Evolutionary conservation across 2,797 vertebrate genomes (phyloP).

Genomic region (Enteromius fasciolatus): DNA sequence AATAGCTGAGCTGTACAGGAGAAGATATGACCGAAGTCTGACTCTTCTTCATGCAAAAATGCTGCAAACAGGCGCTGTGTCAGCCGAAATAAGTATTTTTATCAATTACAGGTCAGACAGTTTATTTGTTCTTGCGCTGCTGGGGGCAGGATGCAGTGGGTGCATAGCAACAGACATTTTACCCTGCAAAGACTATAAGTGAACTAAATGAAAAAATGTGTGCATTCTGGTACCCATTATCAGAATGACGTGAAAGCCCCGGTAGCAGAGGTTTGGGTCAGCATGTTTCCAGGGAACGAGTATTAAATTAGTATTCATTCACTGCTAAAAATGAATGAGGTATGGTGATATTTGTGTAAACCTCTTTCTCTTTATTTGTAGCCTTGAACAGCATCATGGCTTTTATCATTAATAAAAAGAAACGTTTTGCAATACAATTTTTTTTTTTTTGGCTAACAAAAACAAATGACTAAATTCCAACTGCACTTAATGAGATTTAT

Average conservation of each 20-base stretch:
- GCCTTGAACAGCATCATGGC: background rate
- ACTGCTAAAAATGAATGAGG: background rate
- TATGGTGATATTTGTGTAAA: background rate
- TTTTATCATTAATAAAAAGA: constrained; percentile 1
- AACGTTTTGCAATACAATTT: background rate
- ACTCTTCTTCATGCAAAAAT: background rate
- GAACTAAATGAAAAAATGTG: background rate
- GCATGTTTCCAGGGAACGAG: background rate
- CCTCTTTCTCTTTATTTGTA: too few species aligned
- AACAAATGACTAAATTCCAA: background rate
- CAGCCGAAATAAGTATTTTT: background rate
- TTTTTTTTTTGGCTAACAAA: background rate
- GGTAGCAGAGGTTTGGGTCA: background rate
- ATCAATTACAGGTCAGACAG: background rate
- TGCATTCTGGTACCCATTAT: background rate
- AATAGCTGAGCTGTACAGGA: background rate
- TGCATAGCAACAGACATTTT: background rate
- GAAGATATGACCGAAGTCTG: background rate
- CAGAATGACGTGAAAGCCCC: background rate
- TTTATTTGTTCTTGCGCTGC: background rate
- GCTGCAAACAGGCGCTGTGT: background rate
- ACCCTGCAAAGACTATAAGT: background rate
- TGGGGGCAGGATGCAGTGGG: background rate
- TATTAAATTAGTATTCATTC: constrained; percentile 7
- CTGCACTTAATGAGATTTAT: background rate